phyloP scores from a whole-genome alignment of 2,888 invertebrate species.

The Flexamia atlantica region DNA sequence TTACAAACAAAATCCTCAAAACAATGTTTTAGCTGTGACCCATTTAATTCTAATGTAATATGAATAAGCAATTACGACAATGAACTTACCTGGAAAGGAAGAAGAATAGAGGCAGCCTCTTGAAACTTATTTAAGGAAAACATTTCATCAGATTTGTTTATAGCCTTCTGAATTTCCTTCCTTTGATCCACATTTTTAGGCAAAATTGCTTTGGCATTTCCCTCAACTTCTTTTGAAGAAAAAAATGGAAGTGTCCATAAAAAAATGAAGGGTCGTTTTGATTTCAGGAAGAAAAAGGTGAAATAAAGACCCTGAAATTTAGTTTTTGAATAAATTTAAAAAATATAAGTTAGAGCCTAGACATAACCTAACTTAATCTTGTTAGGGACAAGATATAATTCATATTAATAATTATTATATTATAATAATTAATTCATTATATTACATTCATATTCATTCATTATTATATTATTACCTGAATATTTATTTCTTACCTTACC shows the following conservation, averaged over 20 bases:
- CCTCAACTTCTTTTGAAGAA: not conserved
- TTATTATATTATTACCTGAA: too few relatives aligned
- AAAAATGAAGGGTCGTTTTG: not conserved
- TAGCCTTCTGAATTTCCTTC: slow-evolving; percentile 28
- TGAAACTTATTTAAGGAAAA: slow-evolving; percentile 41
- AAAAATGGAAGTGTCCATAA: slow-evolving; percentile 41
- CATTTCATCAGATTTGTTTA: slow-evolving; percentile 1
- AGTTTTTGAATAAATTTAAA: not conserved
- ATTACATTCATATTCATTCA: too few relatives aligned
- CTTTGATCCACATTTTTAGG: slow-evolving; percentile 6
- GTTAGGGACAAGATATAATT: too few relatives aligned
- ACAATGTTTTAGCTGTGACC: too few relatives aligned
- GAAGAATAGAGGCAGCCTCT: slow-evolving; percentile 32
- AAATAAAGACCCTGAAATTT: not conserved
- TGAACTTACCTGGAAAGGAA: slow-evolving; percentile 20
- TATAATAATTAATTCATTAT: too few relatives aligned
- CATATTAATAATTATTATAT: too few relatives aligned
- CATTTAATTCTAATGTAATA: too few relatives aligned
- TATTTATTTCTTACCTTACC: too few relatives aligned
- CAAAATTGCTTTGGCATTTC: not conserved
- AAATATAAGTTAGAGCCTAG: too few relatives aligned
- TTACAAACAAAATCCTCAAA: too few relatives aligned
- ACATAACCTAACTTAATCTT: too few relatives aligned
- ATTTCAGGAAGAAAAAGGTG: not conserved
- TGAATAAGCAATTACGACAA: too few relatives aligned